These are phyloP conservation scores for Hexactinellida sp. DNA, from an alignment of 37 sponge, comb jelly and placozoan species.

Conservation along the genomic window DNA sequence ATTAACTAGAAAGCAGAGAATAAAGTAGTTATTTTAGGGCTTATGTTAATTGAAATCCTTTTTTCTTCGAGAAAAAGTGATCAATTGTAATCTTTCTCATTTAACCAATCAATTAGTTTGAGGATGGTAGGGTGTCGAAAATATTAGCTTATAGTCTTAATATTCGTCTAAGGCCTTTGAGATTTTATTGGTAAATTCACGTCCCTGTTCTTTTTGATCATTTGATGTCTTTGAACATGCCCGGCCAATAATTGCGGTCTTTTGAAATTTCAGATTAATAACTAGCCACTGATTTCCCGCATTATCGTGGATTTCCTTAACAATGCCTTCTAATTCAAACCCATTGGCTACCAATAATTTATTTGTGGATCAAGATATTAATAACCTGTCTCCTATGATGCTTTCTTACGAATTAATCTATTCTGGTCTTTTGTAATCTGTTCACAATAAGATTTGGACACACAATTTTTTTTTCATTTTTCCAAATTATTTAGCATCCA, in stretches of 20 bases:
- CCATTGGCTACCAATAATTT: not conserved
- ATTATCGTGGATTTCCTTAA: constrained; percentile 10
- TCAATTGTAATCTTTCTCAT: not conserved
- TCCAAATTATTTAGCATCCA: not conserved
- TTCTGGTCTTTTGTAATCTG: not conserved
- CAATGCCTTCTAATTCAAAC: not conserved
- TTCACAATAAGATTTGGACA: not conserved
- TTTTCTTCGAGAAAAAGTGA: not conserved
- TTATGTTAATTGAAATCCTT: not conserved
- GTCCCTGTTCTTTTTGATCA: not conserved
- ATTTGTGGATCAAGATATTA: not conserved
- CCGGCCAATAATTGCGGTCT: not conserved
- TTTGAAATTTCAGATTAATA: not conserved
- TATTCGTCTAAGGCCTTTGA: not conserved
- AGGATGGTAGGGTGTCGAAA: too few species aligned
- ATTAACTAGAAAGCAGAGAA: constrained; percentile 4
- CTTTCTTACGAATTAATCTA: constrained; percentile 1
- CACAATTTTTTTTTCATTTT: not conserved
- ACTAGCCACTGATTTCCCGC: not conserved
- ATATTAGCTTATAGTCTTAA: too few species aligned
- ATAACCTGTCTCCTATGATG: not conserved
- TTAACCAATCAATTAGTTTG: not conserved
- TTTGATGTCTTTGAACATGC: not conserved
- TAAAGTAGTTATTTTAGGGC: not conserved
- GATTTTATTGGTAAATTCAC: not conserved